Base-by-base conservation (phyloP, 2,797 vertebrate genomes). In the Notoglanidium macrostoma region DNA sequence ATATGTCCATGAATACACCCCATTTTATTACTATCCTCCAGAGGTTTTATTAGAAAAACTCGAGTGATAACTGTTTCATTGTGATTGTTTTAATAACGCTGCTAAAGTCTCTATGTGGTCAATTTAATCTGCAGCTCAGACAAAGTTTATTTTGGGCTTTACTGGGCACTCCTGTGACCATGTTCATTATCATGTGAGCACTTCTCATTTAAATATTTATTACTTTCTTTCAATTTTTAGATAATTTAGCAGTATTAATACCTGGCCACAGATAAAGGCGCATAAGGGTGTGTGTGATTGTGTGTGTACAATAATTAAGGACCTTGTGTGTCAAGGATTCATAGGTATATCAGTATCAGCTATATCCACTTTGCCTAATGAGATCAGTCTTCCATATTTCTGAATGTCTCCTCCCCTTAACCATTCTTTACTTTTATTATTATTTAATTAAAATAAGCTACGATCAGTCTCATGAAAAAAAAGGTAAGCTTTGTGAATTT, bases 401-500 rank as follows among this genome's bases (percentile, higher is more conserved):
- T 95, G 95, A 95, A 94, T 90, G 91, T 86, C 87, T 82, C 89
- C 84, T 88, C 72, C 88, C 82, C 91, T 93, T 92, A 91, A 89
- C 59, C 92, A 91, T 93, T 92, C 93, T 94, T 91, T 83, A 54
- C 92, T 92, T 94, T 97, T 97, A 97, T 97, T 98, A 98, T 96
- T 97, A 97, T 98, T 98, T 98, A 96, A 97, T 97, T 95, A 96
- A 96, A 73, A 84, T 29, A 95, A 95, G 95, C 96, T 96, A 95
- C 94, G 96, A 97, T 97, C 95, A 96, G 95, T 97, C 97, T 98
- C 97, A 98, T 98, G 97, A 98, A 95, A 96, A 96, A 85, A 76
- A 96, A 51, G n/a, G 96, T 96, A 97, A 97, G 97, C 97, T 98
- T 98, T 97, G 97, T 97, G 97, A 97, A 97, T 97, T 99, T 99